These are phyloP conservation scores for Lampris megalopsis DNA, from an alignment of 2,113 vertebrate genomes.

Conservation along the genomic window DNA sequence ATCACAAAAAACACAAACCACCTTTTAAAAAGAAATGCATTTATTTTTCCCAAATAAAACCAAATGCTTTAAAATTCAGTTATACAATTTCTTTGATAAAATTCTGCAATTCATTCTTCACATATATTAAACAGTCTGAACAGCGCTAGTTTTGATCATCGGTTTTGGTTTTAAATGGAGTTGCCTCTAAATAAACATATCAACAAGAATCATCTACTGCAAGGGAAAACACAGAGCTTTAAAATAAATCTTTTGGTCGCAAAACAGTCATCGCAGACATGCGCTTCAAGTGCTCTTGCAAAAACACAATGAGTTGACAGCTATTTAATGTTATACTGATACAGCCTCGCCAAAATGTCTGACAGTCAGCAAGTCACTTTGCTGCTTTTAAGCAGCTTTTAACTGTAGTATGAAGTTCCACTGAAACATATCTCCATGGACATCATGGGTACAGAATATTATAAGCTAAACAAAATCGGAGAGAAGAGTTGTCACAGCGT, in stretches of 20 bases:
- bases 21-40: constrained; percentile 47
- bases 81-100: constrained; percentile 13
- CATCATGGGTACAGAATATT: too few relatives aligned
- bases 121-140: constrained; percentile 20
- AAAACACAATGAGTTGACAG: constrained; percentile 25
- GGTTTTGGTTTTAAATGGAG: constrained; percentile 17
- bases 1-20: neutral
- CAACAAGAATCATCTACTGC: constrained; percentile 23
- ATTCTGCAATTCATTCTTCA: constrained; percentile 11
- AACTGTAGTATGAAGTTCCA: constrained; percentile 11
- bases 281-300: constrained; percentile 22
- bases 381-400: neutral
- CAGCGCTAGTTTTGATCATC: constrained; percentile 31
- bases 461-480: too few relatives aligned
- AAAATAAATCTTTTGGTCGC: constrained; percentile 4
- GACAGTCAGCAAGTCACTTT: neutral
- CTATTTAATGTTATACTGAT: constrained; percentile 11
- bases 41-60: constrained; percentile 55
- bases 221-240: constrained; percentile 30
- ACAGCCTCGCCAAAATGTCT: constrained; percentile 3
- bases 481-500: too few relatives aligned
- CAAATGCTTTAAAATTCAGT: constrained; percentile 38
- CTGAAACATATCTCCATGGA: neutral
- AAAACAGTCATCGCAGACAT: constrained; percentile 22
- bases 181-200: constrained; percentile 26